Evolutionary conservation across 2,113 vertebrate species (phyloP), one percentile per base, ranked within the genome.

Genomic region (Platysternon megacephalum): DNA sequence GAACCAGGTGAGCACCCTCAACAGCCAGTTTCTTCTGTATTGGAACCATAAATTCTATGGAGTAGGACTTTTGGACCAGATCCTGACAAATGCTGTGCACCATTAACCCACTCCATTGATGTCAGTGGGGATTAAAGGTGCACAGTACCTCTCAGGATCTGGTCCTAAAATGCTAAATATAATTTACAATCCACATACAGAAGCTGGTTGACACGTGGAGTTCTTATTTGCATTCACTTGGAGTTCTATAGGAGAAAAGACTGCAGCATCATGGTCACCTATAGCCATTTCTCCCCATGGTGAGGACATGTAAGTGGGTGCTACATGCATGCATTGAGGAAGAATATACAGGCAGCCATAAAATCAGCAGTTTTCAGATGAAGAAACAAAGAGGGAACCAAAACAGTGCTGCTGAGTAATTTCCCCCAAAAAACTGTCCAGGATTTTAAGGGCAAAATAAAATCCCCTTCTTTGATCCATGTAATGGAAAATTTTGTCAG

Each of bases 181-280:
- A 84, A 72, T 82, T 92, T 81, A 19, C 11, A 35, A 0, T 0
- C 12, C 35, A 91, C 35, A 2, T 78, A 86, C 76, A 86, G 29
- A 86, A 68, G 12, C 8, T 82, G 5, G 24, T 44, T 82, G 85
- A 80, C 65, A 52, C 3, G 35, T 44, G 13, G 89, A 48, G 39
- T 1, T 95, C 84, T 26, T 6, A 85, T 80, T 56, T 86, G 11
- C 9, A 89, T 42, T 0, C 35, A 83, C 1, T 17, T 44, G 42
- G 16, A 46, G 74, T 81, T 58, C 53, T 49, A 8, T 35, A 46
- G 56, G 87, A 79, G 44, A 42, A 58, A 81, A 81, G 0, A 10
- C 1, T 0, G 49, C 0, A 0, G 78, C n/a, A 39, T 72, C 65
- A 72, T 8, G 65, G n/a, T 35, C 32, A 19, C 35, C n/a, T 21